phyloP scores from a whole-genome alignment of 2,797 vertebrate genomes.

The Ciconia nigra region DNA sequence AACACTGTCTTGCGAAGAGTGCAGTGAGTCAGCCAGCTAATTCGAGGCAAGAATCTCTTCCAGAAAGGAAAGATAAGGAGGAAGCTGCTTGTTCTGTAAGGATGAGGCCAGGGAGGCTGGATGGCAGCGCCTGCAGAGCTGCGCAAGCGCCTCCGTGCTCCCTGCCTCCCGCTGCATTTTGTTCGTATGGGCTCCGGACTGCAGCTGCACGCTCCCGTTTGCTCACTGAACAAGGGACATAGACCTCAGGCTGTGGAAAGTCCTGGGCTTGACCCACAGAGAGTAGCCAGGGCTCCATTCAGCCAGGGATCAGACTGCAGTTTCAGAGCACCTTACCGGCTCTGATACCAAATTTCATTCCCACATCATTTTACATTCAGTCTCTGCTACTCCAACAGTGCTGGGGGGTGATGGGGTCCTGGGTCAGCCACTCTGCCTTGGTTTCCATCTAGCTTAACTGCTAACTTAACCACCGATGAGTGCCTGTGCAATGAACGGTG shows the following conservation, averaged over 20 bases:
- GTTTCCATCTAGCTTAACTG: not conserved
- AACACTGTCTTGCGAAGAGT: not conserved
- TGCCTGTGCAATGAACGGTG: not conserved
- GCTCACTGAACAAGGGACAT: too few relatives aligned
- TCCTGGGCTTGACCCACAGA: not conserved
- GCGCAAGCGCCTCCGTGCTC: not conserved
- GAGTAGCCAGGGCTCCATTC: not conserved
- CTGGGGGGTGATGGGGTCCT: not conserved
- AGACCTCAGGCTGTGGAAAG: not conserved
- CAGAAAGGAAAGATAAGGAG: not conserved
- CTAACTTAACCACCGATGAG: not conserved
- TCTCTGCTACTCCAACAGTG: not conserved
- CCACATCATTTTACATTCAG: accelerated
- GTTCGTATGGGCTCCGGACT: accelerated
- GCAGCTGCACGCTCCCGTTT: accelerated
- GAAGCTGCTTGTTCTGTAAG: not conserved
- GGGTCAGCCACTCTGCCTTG: not conserved
- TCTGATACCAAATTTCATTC: not conserved
- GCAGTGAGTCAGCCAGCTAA: not conserved
- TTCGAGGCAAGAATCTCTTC: not conserved
- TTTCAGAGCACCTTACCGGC: not conserved
- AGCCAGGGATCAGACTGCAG: not conserved
- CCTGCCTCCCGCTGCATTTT: not conserved
- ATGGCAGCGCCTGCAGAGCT: not conserved
- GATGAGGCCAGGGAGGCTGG: not conserved